A percentile compares a stretch with the other conserved stretches of the same genome.
Evolutionary conservation across 2,113 vertebrate genomes (phyloP).

Genomic region (Sylvilagus bachmani): DNA sequence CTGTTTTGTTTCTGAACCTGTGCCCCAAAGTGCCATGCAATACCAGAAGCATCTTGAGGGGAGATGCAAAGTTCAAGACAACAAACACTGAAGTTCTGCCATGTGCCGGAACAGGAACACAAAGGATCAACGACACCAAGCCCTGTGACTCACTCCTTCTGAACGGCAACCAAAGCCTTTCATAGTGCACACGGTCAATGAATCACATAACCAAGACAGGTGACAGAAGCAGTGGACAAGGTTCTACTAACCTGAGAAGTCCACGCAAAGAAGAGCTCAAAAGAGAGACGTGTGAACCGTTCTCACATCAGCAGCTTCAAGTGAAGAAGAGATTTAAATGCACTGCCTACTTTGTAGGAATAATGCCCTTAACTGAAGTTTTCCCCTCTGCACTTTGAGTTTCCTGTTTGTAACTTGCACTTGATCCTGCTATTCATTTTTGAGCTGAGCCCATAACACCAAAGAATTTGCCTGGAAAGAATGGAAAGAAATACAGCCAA

Average conservation of each 20-base stretch:
- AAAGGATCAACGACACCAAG: neutral
- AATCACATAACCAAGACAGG: neutral
- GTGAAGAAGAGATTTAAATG: neutral
- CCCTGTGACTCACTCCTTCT: neutral
- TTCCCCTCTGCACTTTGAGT: constrained; percentile 14
- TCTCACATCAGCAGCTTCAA: neutral
- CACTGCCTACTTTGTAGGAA: neutral
- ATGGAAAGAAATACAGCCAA: constrained; percentile 62
- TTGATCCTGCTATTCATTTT: constrained; percentile 34
- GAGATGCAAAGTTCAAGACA: constrained; percentile 16
- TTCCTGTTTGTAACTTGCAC: neutral
- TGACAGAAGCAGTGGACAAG: neutral
- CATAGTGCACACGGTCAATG: neutral
- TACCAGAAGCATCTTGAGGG: neutral
- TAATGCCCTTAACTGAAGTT: neutral
- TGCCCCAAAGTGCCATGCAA: neutral
- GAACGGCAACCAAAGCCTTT: neutral
- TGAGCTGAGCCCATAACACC: neutral
- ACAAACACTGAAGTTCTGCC: neutral
- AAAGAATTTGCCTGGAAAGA: neutral
- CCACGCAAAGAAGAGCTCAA: neutral
- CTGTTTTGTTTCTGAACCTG: neutral
- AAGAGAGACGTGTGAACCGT: neutral
- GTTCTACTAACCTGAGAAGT: constrained; percentile 26
- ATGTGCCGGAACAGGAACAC: neutral